Conservation (phyloP, 2,113 vertebrate genomes). For the Rhabdomys dilectus region DNA sequence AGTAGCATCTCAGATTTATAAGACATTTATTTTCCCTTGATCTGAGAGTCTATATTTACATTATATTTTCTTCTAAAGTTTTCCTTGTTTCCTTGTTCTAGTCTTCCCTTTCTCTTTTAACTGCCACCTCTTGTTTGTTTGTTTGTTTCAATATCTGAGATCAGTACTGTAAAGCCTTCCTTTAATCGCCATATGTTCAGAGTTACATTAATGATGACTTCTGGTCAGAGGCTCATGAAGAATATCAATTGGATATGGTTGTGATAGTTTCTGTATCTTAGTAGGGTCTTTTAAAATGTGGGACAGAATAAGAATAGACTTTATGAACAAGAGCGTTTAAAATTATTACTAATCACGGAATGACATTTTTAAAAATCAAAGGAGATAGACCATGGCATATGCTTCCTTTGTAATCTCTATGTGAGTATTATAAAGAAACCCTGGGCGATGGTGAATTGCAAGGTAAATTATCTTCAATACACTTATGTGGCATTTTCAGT, state of each 20-base stretch:
- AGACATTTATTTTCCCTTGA: slow-evolving; percentile 48
- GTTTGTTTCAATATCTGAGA: slow-evolving; percentile 7
- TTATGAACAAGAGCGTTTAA: slow-evolving; percentile 42
- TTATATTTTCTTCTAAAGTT: slow-evolving; percentile 51
- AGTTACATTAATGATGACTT: slow-evolving; percentile 32
- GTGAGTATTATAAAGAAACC: slow-evolving; percentile 31
- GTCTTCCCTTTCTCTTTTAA: slow-evolving; percentile 44
- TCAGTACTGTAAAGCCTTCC: not conserved
- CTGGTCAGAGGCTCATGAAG: slow-evolving; percentile 13
- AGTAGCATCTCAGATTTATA: slow-evolving; percentile 60
- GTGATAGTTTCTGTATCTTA: slow-evolving; percentile 16
- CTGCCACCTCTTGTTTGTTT: not conserved
- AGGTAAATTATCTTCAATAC: slow-evolving; percentile 26
- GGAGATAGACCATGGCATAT: not conserved
- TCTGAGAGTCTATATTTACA: slow-evolving; percentile 39
- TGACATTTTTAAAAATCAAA: slow-evolving; percentile 57
- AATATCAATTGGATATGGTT: not conserved
- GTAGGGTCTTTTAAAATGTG: not conserved
- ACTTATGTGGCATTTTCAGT: slow-evolving; percentile 36
- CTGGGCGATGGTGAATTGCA: not conserved
- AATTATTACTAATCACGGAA: slow-evolving; percentile 40
- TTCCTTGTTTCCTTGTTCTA: slow-evolving; percentile 29
- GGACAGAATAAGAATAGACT: not conserved
- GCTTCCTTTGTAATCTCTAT: slow-evolving; percentile 21
- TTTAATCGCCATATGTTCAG: slow-evolving; percentile 32